phyloP scores from a whole-genome alignment of 2,113 vertebrate species.

The Nibea albiflora region DNA sequence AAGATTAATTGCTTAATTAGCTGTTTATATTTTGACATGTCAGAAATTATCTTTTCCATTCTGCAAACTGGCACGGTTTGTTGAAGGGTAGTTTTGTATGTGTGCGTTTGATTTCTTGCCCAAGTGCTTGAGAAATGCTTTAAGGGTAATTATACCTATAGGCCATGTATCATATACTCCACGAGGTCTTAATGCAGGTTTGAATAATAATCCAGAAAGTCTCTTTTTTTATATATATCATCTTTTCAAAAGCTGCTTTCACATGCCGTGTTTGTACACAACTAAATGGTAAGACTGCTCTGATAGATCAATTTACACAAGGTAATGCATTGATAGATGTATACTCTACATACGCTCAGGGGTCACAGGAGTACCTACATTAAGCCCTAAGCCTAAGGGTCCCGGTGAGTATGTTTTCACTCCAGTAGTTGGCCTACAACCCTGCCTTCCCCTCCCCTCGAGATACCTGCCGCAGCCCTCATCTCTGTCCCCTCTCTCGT shows the following conservation, averaged over 20 bases:
- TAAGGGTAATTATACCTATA: neutral
- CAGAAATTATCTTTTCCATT: conserved; percentile 67
- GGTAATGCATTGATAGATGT: conserved; percentile 66
- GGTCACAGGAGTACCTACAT: conserved; percentile 65
- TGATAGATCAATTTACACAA: conserved; percentile 13
- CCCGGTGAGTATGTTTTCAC: conserved; percentile 82
- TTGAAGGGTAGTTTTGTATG: neutral
- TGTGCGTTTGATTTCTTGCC: conserved; percentile 4
- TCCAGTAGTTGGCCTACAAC: conserved; percentile 42
- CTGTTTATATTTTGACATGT: conserved; percentile 74
- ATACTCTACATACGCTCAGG: conserved; percentile 78
- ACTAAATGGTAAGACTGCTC: conserved; percentile 8
- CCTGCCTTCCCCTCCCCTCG: conserved; percentile 34
- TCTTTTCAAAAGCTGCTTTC: neutral
- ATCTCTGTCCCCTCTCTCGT: conserved; percentile 33
- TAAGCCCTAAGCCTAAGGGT: conserved; percentile 69
- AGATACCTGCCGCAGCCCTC: conserved; percentile 31
- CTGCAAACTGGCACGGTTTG: conserved; percentile 34
- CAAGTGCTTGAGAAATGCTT: conserved; percentile 4
- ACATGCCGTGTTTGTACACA: neutral
- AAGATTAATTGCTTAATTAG: conserved; percentile 76
- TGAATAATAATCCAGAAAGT: neutral
- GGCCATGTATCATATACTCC: neutral
- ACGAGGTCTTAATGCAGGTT: neutral
- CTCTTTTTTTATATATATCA: neutral